A percentile compares a stretch with the other conserved stretches of the same genome.
Conservation (phyloP, 2,888 invertebrate genomes). For the Schrankia costaestrigalis region DNA sequence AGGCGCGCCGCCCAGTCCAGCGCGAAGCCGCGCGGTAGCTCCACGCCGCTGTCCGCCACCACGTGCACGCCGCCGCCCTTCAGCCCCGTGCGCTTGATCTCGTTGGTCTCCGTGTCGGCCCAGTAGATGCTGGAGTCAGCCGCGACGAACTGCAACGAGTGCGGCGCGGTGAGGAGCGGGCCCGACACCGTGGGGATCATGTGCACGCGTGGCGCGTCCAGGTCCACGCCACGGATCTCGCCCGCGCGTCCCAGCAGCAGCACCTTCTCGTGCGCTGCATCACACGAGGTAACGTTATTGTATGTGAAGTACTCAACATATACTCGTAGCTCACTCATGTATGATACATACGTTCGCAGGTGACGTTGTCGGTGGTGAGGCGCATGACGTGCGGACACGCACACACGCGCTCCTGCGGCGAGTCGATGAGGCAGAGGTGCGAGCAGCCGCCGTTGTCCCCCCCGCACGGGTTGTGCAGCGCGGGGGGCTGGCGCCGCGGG, state of each 20-base stretch:
- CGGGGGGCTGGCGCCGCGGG: constrained; percentile 61
- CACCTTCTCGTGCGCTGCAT: constrained; percentile 88
- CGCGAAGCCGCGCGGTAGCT: constrained; percentile 85
- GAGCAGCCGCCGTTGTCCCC: constrained; percentile 88
- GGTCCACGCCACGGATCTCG: constrained; percentile 91
- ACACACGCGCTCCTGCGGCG: constrained; percentile 83
- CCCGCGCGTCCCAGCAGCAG: constrained; percentile 87
- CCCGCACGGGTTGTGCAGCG: constrained; percentile 83
- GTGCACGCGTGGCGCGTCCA: constrained; percentile 86
- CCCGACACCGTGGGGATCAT: constrained; percentile 90
- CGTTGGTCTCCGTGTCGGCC: constrained; percentile 85
- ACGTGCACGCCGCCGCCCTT: constrained; percentile 75
- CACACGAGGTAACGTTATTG: background rate
- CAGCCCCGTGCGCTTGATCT: constrained; percentile 85
- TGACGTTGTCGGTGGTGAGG: constrained; percentile 81
- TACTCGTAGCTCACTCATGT: no score
- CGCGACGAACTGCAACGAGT: constrained; percentile 84
- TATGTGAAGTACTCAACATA: no score
- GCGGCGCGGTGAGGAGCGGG: constrained; percentile 85
- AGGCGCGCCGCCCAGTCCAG: constrained; percentile 91
- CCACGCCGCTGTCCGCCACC: constrained; percentile 85
- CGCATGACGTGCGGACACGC: constrained; percentile 95
- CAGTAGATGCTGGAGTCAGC: constrained; percentile 86
- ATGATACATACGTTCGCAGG: constrained; percentile 39
- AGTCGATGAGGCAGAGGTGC: constrained; percentile 88